These are phyloP conservation scores for Cylindroiulus punctatus DNA, from an alignment of 2,888 invertebrate genomes.

Conservation along the genomic window DNA sequence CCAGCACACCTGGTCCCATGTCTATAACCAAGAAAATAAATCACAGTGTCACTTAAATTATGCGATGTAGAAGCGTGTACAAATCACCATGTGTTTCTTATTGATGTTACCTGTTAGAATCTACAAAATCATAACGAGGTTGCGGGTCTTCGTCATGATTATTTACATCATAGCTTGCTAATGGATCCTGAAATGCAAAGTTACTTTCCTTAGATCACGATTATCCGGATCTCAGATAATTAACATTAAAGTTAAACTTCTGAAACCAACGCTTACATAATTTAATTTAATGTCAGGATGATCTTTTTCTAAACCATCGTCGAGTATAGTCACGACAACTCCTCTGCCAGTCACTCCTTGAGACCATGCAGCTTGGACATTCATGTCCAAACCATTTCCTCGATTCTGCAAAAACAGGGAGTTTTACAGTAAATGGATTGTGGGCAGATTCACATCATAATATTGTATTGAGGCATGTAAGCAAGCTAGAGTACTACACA, in stretches of 20 bases:
- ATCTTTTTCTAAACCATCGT: slow-evolving; percentile 95
- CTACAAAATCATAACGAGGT: slow-evolving; percentile 96
- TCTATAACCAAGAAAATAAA: slow-evolving; percentile 61
- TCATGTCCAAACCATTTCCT: slow-evolving; percentile 84
- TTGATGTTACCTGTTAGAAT: slow-evolving; percentile 87
- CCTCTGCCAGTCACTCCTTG: slow-evolving; percentile 93
- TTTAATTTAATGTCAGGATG: slow-evolving; percentile 92
- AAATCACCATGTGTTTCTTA: slow-evolving; percentile 63
- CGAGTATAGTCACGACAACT: slow-evolving; percentile 95
- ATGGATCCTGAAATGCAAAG: slow-evolving; percentile 76
- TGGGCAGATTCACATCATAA: no score
- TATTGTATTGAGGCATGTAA: no score
- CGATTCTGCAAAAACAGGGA: slow-evolving; percentile 72
- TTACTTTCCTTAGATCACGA: background rate
- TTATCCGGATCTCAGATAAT: background rate
- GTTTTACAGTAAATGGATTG: no score
- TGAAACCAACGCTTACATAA: slow-evolving; percentile 77
- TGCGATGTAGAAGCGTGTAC: background rate
- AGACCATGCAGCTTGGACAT: slow-evolving; percentile 94
- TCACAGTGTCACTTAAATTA: slow-evolving; percentile 46
- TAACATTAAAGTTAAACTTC: background rate
- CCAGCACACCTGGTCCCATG: slow-evolving; percentile 91
- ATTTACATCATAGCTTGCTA: slow-evolving; percentile 97
- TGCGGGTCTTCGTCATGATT: slow-evolving; percentile 95
- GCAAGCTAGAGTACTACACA: no score